These are phyloP conservation scores for Scytalopus superciliaris DNA, from an alignment of 2,113 vertebrate genomes.

Conservation along the genomic window DNA sequence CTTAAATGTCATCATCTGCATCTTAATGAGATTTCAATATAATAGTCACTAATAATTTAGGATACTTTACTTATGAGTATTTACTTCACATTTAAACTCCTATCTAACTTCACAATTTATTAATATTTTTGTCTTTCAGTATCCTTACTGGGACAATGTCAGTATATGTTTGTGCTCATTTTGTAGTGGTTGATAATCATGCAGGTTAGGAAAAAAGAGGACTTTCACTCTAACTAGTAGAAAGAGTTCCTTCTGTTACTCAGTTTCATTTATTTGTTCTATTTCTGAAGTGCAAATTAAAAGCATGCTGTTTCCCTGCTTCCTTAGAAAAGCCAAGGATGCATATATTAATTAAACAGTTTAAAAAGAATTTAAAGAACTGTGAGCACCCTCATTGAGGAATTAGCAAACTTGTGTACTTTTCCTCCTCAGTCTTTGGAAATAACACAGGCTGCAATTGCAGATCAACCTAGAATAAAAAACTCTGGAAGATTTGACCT, in stretches of 20 bases:
- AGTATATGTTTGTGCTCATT: neutral
- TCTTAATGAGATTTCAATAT: neutral
- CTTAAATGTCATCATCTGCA: neutral
- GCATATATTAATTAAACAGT: neutral
- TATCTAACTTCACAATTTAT: neutral
- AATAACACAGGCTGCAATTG: neutral
- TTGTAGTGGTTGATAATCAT: neutral
- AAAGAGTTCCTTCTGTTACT: neutral
- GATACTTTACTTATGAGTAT: neutral
- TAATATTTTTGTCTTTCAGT: neutral
- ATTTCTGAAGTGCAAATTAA: neutral
- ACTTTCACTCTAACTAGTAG: neutral
- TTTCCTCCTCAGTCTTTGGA: neutral
- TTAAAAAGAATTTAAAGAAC: neutral
- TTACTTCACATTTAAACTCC: neutral
- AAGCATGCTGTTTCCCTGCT: neutral
- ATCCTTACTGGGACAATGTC: neutral
- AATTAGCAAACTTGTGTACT: neutral
- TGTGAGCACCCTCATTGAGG: neutral
- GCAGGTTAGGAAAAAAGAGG: neutral
- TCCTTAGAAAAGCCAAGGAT: neutral
- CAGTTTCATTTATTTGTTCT: neutral
- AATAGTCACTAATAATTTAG: neutral
- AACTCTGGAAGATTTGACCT: neutral
- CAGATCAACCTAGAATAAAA: neutral